These are phyloP conservation scores for Drosophila mauritiana DNA, from an alignment of 1,140 invertebrate genomes.

Conservation along the genomic window DNA sequence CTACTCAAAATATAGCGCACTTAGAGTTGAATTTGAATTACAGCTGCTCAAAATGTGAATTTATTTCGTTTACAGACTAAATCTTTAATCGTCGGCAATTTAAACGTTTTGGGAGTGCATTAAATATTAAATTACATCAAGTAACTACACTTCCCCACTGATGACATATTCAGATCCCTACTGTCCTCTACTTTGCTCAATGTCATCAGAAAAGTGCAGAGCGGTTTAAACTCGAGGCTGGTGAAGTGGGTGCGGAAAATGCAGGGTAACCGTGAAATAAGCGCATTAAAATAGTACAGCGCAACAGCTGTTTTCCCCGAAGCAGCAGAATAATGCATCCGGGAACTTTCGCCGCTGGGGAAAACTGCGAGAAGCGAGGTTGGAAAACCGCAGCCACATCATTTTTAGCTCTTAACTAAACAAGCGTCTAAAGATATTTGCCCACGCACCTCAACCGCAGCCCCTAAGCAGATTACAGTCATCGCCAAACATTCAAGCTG, in stretches of 20 bases:
- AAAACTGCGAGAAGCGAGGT: not conserved
- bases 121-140: conserved; percentile 13
- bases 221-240: not conserved
- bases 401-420: conserved; percentile 56
- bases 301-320: conserved; percentile 55
- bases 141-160: not conserved
- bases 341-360: conserved; percentile 2
- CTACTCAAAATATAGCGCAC: not conserved
- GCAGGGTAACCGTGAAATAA: conserved; percentile 28
- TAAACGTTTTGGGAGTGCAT: not conserved
- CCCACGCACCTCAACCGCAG: conserved; percentile 44
- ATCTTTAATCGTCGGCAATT: not conserved
- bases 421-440: conserved; percentile 46
- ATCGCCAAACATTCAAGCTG: conserved; percentile 37
- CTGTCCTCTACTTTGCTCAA: conserved; percentile 10
- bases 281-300: conserved; percentile 54
- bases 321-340: conserved; percentile 29
- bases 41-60: not conserved
- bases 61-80: not conserved
- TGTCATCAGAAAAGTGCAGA: conserved; percentile 11
- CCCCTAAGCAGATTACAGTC: conserved; percentile 41
- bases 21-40: not conserved
- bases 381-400: conserved; percentile 39
- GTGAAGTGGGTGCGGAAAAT: conserved; percentile 1
- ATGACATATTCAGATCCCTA: no score